These are phyloP conservation scores for Matsumyia berberina DNA, from an alignment of 2,888 invertebrate species.

Conservation along the genomic window DNA sequence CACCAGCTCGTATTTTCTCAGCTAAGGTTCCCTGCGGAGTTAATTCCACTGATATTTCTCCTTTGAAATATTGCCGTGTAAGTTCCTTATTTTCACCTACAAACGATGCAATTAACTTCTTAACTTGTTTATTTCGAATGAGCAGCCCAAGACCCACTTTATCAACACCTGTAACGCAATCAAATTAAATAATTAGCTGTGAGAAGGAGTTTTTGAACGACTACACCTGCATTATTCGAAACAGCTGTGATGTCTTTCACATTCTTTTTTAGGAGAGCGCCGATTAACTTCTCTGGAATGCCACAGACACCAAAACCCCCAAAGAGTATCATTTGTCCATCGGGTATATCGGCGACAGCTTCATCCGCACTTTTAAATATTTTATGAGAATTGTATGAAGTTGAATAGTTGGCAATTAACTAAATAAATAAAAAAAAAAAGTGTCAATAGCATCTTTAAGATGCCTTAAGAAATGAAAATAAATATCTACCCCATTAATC, in stretches of 20 bases:
- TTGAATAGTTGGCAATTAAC: slow-evolving; percentile 81
- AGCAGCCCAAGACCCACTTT: slow-evolving; percentile 97
- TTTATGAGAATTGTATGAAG: slow-evolving; percentile 85
- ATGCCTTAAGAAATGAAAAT: too few relatives aligned
- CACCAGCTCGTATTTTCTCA: slow-evolving; percentile 97
- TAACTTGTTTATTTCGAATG: slow-evolving; percentile 93
- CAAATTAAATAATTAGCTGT: not conserved
- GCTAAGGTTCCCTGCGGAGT: slow-evolving; percentile 98
- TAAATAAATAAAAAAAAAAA: slow-evolving; percentile 85
- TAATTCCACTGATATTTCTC: slow-evolving; percentile 95
- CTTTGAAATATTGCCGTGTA: slow-evolving; percentile 95
- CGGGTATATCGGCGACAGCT: slow-evolving; percentile 93
- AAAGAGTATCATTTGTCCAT: slow-evolving; percentile 95
- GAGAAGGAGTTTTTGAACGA: not conserved
- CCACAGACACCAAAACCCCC: slow-evolving; percentile 99
- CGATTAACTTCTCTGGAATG: slow-evolving; percentile 99
- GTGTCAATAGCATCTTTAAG: not conserved
- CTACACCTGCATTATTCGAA: slow-evolving; percentile 95
- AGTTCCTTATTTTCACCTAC: slow-evolving; percentile 99
- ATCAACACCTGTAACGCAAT: slow-evolving; percentile 90
- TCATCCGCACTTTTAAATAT: slow-evolving; percentile 89
- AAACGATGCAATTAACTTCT: slow-evolving; percentile 98
- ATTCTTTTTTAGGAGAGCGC: slow-evolving; percentile 90
- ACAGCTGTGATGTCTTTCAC: slow-evolving; percentile 93
- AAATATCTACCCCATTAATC: too few relatives aligned